Evolutionary conservation across 2,888 invertebrate genomes (phyloP).

Genomic region (Spisula solida): DNA sequence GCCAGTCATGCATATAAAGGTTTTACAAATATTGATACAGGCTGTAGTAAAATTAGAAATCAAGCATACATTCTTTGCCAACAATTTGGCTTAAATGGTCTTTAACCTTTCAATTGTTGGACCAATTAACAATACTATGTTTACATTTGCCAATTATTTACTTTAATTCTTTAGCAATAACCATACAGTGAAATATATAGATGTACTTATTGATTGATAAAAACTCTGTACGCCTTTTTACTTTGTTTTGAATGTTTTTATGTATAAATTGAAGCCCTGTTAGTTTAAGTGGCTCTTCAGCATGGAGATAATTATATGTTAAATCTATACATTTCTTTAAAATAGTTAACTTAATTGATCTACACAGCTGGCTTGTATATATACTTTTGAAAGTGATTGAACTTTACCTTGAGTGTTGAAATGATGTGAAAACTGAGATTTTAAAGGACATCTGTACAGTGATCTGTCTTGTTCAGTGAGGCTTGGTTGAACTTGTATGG

Average conservation of each 20-base stretch:
- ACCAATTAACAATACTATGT: conserved; percentile 21
- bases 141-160: conserved; percentile 34
- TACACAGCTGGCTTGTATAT: background rate
- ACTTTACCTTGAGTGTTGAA: background rate
- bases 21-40: conserved; percentile 15
- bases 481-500: background rate
- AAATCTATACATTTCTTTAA: background rate
- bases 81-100: conserved; percentile 51
- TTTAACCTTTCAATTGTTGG: conserved; percentile 28
- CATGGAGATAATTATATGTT: background rate
- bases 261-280: background rate
- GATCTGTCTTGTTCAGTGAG: background rate
- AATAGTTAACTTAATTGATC: background rate
- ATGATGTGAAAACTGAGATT: background rate
- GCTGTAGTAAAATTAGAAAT: background rate
- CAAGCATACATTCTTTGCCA: conserved; percentile 2
- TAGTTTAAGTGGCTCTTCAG: background rate
- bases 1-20: background rate
- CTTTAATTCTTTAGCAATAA: background rate
- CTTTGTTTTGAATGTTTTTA: background rate
- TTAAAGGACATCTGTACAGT: background rate
- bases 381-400: background rate
- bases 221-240: background rate
- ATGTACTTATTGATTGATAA: conserved; percentile 6
- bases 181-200: background rate